These are phyloP conservation scores for Orchesella cincta DNA, from an alignment of 1,140 invertebrate species.

Conservation along the genomic window DNA sequence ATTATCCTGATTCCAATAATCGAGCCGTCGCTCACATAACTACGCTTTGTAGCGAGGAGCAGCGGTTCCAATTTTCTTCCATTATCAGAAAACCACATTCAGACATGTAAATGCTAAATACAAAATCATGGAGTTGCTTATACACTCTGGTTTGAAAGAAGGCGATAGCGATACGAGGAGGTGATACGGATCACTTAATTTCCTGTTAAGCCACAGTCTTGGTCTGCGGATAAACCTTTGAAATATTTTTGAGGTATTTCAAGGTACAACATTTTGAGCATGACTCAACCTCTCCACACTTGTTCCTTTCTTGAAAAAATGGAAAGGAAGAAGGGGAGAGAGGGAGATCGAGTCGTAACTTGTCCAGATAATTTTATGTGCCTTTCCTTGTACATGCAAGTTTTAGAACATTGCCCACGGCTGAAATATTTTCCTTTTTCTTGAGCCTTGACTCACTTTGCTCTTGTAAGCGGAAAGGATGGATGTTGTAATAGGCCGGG, in stretches of 20 bases:
- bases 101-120: background rate
- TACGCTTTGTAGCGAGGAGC: background rate
- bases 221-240: background rate
- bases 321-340: background rate
- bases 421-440: background rate
- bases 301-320: background rate
- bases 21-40: background rate
- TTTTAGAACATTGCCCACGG: background rate
- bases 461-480: background rate
- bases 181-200: background rate
- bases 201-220: background rate
- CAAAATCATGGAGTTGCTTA: background rate
- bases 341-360: background rate
- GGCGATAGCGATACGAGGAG: background rate
- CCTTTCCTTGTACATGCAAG: background rate
- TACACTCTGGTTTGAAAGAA: background rate
- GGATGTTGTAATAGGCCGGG: background rate
- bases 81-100: background rate
- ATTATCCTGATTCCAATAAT: background rate
- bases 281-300: background rate
- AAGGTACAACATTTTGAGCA: background rate
- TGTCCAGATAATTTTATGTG: background rate
- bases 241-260: background rate
- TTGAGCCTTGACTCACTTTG: background rate
- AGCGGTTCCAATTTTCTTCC: background rate